A percentile compares a stretch with the other conserved stretches of the same genome.
phyloP scores from a whole-genome alignment of 2,797 vertebrate species.

The Enteromius unitaeniatus region DNA sequence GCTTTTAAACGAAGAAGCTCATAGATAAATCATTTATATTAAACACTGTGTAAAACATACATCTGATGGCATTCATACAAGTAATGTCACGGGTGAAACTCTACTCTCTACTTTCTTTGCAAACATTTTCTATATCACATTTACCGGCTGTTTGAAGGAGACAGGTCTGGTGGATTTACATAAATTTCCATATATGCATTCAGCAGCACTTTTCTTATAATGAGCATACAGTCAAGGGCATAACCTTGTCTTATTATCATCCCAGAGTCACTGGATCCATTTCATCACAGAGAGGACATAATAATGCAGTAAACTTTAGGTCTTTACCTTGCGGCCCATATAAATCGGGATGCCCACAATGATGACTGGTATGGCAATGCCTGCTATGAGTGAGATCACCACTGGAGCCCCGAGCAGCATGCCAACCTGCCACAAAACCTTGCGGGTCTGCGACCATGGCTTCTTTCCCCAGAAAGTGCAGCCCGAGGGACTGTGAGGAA shows the following conservation, averaged over 20 bases:
- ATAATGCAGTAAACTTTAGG: background rate
- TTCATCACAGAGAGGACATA: background rate
- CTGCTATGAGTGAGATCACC: constrained; percentile 87
- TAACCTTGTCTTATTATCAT: constrained; percentile 29
- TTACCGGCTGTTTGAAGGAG: constrained; percentile 12
- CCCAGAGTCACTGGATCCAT: background rate
- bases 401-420: constrained; percentile 89
- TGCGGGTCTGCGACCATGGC: constrained; percentile 88
- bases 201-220: constrained; percentile 10
- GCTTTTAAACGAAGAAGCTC: background rate
- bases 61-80: background rate
- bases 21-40: background rate
- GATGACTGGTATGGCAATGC: constrained; percentile 88
- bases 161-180: constrained; percentile 28
- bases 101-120: background rate
- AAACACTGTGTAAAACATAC: no score
- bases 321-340: constrained; percentile 87
- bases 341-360: constrained; percentile 90
- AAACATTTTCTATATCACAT: background rate
- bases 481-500: constrained; percentile 83
- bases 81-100: background rate
- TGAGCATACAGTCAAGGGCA: background rate
- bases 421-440: constrained; percentile 90
- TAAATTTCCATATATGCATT: constrained; percentile 38
- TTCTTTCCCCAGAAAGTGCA: constrained; percentile 93